Evolutionary conservation across 2,888 invertebrate species (phyloP), one percentile per base, ranked within the genome.

Genomic region (Metopia argyrocephala): DNA sequence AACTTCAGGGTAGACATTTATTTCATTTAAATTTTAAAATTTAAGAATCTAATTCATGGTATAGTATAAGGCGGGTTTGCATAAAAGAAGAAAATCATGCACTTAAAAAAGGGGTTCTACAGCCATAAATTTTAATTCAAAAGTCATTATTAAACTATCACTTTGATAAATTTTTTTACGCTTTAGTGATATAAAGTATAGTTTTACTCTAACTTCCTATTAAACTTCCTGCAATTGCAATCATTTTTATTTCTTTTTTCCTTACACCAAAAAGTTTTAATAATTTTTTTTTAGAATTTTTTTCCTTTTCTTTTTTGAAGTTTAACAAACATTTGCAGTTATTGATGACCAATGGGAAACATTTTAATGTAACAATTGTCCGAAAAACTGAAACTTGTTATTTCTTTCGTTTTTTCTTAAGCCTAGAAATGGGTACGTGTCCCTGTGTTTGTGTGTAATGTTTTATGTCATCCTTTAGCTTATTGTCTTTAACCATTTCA

Each of bases 311-410:
- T 20, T 56, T 28, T 69, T 74, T 28, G 25, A 61, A 79, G 54
- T 68, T 56, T 46, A 57, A 62, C 71, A 76, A 79, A 74, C 62
- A 61, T 69, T 76, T 76, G 66, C 69, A 71, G 71, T 76, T 79
- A 76, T 79, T 82, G 79, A 79, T 73, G 76, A 54, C 76, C 79
- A 79, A 82, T 65, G 76, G 71, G 78, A 78, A 78, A 65, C 65
- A 52, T 78, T 81, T 81, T 78, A 81, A 78, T 78, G 78, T 78
- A 46, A 59, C 76, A 80, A 73, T 74, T 75, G 78, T 78, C 78
- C 66, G 69, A 74, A 56, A 74, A 78, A 56, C 65, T 65, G 50
- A 73, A 78, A 59, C 59, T 38, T 2, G 38, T 7, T 38, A 12
- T 31, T 38, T 38, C 15, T 6, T 38, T 12, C 38, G 15, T 3